A percentile compares a stretch with the other conserved stretches of the same genome.
phyloP scores from a whole-genome alignment of 2,113 vertebrate genomes.

The Spilogale gracilis region DNA sequence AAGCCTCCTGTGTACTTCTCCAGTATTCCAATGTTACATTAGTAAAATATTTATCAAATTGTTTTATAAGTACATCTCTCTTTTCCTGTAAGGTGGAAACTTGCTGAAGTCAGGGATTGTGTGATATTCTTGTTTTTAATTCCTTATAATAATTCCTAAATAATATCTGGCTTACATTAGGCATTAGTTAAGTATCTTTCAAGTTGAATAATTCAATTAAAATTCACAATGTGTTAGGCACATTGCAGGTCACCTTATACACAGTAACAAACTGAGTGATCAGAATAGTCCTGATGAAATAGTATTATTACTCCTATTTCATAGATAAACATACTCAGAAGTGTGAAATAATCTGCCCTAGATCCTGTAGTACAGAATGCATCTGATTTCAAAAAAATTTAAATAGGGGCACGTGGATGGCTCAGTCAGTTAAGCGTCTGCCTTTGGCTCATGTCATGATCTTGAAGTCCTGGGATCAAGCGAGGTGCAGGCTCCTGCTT shows the following conservation, averaged over 20 bases:
- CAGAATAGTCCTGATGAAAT: neutral
- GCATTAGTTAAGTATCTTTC: slow-evolving; percentile 8
- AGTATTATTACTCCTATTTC: neutral
- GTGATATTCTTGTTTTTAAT: neutral
- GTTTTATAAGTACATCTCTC: neutral
- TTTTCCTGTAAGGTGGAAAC: neutral
- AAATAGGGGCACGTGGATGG: neutral
- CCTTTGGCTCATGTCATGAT: neutral
- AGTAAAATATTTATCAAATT: neutral
- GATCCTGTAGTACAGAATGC: neutral
- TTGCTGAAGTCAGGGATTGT: neutral
- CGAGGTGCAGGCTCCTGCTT: neutral
- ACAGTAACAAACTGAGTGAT: neutral
- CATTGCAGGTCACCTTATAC: neutral
- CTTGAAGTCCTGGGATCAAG: neutral
- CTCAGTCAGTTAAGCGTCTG: neutral
- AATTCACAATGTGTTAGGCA: neutral
- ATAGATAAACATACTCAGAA: neutral
- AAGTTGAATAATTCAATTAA: neutral
- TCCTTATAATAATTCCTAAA: neutral
- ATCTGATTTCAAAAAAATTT: slow-evolving; percentile 24
- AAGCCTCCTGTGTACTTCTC: neutral
- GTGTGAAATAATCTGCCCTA: neutral
- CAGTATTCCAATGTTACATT: neutral
- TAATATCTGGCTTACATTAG: neutral